A percentile compares a stretch with the other conserved stretches of the same genome.
These are phyloP conservation scores for Carduelis carduelis DNA, from an alignment of 2,797 vertebrate species.

Conservation along the genomic window DNA sequence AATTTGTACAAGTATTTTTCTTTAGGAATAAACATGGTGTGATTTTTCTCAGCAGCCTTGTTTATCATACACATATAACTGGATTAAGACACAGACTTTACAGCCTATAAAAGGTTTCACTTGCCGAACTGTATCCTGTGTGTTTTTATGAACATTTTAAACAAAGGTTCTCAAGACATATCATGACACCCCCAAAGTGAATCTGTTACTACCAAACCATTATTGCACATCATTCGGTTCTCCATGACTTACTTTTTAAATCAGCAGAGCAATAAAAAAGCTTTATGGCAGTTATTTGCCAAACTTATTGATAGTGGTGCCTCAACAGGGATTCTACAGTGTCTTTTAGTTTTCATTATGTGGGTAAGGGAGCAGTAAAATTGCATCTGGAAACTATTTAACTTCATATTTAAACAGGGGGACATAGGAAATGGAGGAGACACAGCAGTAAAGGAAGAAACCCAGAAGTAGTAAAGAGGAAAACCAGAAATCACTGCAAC, in stretches of 20 bases:
- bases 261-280: background rate
- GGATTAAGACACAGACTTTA: background rate
- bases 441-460: background rate
- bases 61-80: background rate
- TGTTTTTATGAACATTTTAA: background rate
- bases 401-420: conserved; percentile 5
- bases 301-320: conserved; percentile 22
- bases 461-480: background rate
- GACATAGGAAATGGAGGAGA: conserved; percentile 17
- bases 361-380: conserved; percentile 47
- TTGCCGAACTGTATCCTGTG: background rate
- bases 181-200: background rate
- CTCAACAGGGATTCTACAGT: background rate
- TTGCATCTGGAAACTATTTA: conserved; percentile 55
- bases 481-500: background rate
- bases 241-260: background rate
- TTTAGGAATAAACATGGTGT: background rate
- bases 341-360: conserved; percentile 49
- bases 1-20: background rate
- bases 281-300: background rate
- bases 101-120: background rate
- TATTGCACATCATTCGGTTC: background rate
- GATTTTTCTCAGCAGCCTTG: background rate
- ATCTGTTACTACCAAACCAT: background rate
- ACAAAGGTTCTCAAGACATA: background rate